Base-by-base conservation (phyloP, 2,113 vertebrate species). In the Pseudorasbora parva region DNA sequence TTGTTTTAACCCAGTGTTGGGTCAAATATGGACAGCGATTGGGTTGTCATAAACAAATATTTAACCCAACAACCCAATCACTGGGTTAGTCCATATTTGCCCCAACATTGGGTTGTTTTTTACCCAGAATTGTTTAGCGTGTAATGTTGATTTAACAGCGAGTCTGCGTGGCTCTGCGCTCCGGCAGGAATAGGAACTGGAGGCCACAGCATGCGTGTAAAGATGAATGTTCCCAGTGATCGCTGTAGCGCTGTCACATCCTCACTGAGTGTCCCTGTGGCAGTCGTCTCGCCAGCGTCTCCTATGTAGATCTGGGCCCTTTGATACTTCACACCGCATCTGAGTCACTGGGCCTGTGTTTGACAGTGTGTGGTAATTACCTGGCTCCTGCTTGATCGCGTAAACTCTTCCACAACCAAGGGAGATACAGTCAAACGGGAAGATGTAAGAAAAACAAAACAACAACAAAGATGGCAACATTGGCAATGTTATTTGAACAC, bases 341-440 rank as follows among this genome's bases (percentile, higher is more conserved):
- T 93, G 91, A 94, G 93, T 94, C 92, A 92, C 88, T 83, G 90
- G 91, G 62, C 86, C 91, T 91, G 90, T 92, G 90, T 91, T 93
- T 94, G 93, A 94, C 93, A 93, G 92, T 86, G 92, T 88, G 88
- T 88, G 87, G 88, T 94, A 94, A 94, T 94, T 94, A 94, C 92
- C 91, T 89, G 88, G 91, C 88, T 91, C 90, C 87, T 83, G 89
- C 92, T 92, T 93, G 92, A 92, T 94, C 92, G 84, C 90, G 90
- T 91, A 91, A 94, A 92, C 91, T 90, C 90, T 89, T 86, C 88
- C 91, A 91, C 91, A 93, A 93, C 91, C 89, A 81, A 82, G 88
- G 85, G 87, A 81, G 87, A 89, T 78, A 87, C 85, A 57, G 76
- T 87, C 87, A 91, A 91, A 90, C 84, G 89, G 85, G 78, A 81